Percentiles rank a stretch among this genome's conserved stretches.
Conservation (phyloP, 1,140 invertebrate species). For the Rhizoglyphus robini region DNA sequence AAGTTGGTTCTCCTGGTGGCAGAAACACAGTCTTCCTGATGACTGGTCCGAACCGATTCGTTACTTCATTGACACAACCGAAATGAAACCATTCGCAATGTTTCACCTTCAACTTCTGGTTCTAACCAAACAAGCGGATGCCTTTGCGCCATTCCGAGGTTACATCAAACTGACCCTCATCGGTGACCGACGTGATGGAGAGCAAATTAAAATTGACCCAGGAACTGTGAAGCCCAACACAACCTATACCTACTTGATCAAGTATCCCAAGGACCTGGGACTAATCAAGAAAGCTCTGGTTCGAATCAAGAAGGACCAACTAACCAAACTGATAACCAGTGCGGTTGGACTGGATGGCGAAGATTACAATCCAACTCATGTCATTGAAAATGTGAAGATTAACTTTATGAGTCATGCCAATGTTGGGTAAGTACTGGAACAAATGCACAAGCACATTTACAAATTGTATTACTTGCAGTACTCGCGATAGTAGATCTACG, state of each 20-base stretch:
- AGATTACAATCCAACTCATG: background rate
- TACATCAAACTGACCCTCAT: background rate
- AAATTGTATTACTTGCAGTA: background rate
- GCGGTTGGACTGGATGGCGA: background rate
- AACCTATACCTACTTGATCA: background rate
- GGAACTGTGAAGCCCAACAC: background rate
- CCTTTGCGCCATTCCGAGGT: background rate
- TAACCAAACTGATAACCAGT: too few relatives aligned
- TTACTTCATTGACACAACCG: background rate
- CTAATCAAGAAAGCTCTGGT: background rate
- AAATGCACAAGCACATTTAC: background rate
- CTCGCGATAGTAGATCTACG: background rate
- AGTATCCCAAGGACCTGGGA: background rate
- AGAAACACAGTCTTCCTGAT: background rate
- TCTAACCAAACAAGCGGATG: background rate
- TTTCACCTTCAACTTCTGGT: conserved; percentile 1
- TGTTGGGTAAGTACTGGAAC: background rate
- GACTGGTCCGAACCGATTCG: background rate
- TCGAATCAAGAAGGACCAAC: background rate
- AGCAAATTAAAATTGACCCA: background rate
- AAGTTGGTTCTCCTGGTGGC: background rate
- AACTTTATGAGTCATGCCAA: background rate
- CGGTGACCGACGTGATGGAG: background rate
- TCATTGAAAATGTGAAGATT: background rate
- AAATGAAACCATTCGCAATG: background rate